Base-by-base conservation (phyloP, 1,140 invertebrate genomes). In the Psilanteris sp. region DNA sequence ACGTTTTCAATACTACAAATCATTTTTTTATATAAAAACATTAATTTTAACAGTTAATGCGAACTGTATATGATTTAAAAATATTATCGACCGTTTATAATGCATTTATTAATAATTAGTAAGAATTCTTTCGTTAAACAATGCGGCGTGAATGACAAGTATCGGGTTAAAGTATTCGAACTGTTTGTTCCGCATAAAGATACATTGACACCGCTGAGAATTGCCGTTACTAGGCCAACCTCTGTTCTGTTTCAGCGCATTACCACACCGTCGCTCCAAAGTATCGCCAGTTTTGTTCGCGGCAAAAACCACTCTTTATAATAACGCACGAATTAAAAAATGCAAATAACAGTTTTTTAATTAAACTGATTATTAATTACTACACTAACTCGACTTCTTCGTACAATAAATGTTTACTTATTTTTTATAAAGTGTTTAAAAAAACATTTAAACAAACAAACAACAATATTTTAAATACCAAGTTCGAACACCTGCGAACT, bases 211-310 rank as follows among this genome's bases (percentile, higher is more conserved):
- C 43, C 39, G 39, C 34, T 16, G 57, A 68, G 67, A 76, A 72
- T 68, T 76, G 77, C 73, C 73, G 77, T 79, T 76, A 78, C 61
- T 78, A 68, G 66, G 67, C 71, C 70, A 76, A 70, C 48, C 55
- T 71, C 59, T 71, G 67, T 66, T 77, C 66, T 77, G 64, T 66
- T 64, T 70, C 55, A 70, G 14, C 67, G 66, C 52, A 59, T 72
- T 46, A 72, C 66, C 74, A 57, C 61, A 55, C 46, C 34, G 59
- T 48, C 62, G 67, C 59, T 55, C 59, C 44, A 39, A 44, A 71
- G 50, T 71, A 57, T 22, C 57, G 62, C 27, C 31, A 34, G 29
- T 46, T 9, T 14, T 31, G 55, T 10, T 32, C 27, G 54, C 55
- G 55, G 27, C 41, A 50, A 73, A 64, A 64, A 29, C 46, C 59